Percentiles rank a stretch among this genome's conserved stretches.
Evolutionary conservation across 2,888 invertebrate genomes (phyloP).

Genomic region (Barypeithes pellucidus): DNA sequence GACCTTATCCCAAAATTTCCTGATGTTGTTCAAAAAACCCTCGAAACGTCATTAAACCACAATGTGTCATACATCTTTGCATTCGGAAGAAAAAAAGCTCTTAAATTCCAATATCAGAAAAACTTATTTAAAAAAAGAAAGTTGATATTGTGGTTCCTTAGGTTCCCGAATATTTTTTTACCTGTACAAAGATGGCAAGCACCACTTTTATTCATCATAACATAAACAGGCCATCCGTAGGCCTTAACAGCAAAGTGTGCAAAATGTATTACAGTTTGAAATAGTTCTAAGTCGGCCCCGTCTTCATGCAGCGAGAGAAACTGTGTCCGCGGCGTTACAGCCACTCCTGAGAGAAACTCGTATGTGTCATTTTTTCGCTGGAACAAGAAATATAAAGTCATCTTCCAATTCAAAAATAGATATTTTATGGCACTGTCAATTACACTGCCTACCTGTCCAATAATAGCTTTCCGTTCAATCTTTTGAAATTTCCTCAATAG

Average conservation of each 20-base stretch:
- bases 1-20: no score
- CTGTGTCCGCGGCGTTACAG: slow-evolving; percentile 85
- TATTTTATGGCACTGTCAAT: not conserved
- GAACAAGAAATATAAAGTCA: slow-evolving; percentile 51
- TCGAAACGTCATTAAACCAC: no score
- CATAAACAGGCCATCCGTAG: slow-evolving; percentile 91
- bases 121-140: slow-evolving; percentile 10
- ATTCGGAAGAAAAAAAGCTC: no score
- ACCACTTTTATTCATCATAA: slow-evolving; percentile 81
- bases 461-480: slow-evolving; percentile 82
- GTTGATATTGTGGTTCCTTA: no score
- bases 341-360: slow-evolving; percentile 88
- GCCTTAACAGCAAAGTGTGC: slow-evolving; percentile 90
- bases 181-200: slow-evolving; percentile 83
- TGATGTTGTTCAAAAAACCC: no score
- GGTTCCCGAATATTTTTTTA: slow-evolving; percentile 52
- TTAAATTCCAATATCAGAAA: no score
- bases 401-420: no score
- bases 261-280: slow-evolving; percentile 84
- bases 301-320: slow-evolving; percentile 86
- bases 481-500: slow-evolving; percentile 86
- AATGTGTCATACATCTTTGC: no score
- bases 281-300: slow-evolving; percentile 79
- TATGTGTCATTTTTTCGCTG: slow-evolving; percentile 87
- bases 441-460: slow-evolving; percentile 74